A percentile compares a stretch with the other conserved stretches of the same genome.
These are phyloP conservation scores for Cynopterus sphinx DNA, from an alignment of 2,797 vertebrate genomes.

Conservation along the genomic window DNA sequence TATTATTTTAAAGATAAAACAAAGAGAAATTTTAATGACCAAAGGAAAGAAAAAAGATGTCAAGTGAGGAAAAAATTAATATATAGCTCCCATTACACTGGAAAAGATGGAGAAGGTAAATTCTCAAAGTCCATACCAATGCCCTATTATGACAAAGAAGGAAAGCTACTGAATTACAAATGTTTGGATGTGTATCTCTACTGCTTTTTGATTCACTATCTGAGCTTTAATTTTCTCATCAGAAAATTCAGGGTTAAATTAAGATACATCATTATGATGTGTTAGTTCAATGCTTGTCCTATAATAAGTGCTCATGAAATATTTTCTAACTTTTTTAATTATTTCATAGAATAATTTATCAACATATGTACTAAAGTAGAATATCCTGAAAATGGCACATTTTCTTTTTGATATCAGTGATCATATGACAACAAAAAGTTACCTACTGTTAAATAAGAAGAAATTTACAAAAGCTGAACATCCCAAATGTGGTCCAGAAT, in stretches of 20 bases:
- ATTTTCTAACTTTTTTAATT: neutral
- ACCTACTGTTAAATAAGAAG: neutral
- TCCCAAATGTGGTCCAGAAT: neutral
- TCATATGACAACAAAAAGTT: neutral
- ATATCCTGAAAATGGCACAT: neutral
- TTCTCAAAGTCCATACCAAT: neutral
- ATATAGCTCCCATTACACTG: neutral
- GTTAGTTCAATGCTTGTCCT: neutral
- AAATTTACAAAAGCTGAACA: neutral
- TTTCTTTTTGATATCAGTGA: neutral
- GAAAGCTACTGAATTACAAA: neutral
- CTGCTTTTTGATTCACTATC: neutral
- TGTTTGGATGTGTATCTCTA: neutral
- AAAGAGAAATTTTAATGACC: neutral
- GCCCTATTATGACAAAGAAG: neutral
- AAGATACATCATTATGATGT: neutral
- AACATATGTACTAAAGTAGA: neutral
- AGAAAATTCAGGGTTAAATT: neutral
- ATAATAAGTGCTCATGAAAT: neutral
- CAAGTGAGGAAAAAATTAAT: neutral
- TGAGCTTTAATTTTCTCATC: neutral
- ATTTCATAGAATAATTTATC: neutral
- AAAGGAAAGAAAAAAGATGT: neutral
- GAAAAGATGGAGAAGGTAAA: neutral
- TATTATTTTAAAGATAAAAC: neutral